phyloP scores from a whole-genome alignment of 2,888 invertebrate species.

The Aporophyla lueneburgensis region DNA sequence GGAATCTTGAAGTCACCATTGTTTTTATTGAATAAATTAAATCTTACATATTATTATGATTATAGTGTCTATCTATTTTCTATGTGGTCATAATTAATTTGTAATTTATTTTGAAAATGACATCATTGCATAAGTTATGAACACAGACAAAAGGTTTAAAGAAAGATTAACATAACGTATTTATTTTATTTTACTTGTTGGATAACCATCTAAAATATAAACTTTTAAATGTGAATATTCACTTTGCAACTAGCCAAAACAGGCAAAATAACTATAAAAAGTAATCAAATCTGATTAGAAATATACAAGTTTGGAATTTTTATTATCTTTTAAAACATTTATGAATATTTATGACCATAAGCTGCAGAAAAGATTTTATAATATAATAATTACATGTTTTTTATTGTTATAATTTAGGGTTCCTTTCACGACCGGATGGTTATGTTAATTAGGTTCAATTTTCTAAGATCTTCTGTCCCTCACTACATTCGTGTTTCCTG shows the following conservation, averaged over 20 bases:
- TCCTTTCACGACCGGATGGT: neutral
- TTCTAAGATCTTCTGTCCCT: neutral
- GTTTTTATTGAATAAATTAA: conserved; percentile 35
- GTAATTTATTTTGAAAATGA: conserved; percentile 41
- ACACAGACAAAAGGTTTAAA: neutral
- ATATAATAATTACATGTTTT: conserved; percentile 35
- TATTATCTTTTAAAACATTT: conserved; percentile 50
- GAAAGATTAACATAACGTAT: too few species aligned
- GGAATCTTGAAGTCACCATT: neutral
- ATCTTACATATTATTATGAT: neutral
- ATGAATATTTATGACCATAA: conserved; percentile 64
- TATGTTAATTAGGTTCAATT: neutral
- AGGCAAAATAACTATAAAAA: conserved; percentile 35
- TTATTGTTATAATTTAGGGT: conserved; percentile 41
- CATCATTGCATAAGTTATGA: conserved; percentile 19
- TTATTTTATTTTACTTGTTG: conserved; percentile 8
- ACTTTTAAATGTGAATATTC: conserved; percentile 9
- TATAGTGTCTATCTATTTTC: neutral
- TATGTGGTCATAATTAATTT: conserved; percentile 2
- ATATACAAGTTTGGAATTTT: conserved; percentile 49
- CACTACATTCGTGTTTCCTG: too few species aligned
- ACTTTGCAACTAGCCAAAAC: conserved; percentile 20
- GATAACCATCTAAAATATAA: neutral
- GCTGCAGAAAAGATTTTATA: conserved; percentile 43
- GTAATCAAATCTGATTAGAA: conserved; percentile 44